A percentile compares a stretch with the other conserved stretches of the same genome.
Conservation (phyloP, 2,113 vertebrate species). For the Nibea albiflora region DNA sequence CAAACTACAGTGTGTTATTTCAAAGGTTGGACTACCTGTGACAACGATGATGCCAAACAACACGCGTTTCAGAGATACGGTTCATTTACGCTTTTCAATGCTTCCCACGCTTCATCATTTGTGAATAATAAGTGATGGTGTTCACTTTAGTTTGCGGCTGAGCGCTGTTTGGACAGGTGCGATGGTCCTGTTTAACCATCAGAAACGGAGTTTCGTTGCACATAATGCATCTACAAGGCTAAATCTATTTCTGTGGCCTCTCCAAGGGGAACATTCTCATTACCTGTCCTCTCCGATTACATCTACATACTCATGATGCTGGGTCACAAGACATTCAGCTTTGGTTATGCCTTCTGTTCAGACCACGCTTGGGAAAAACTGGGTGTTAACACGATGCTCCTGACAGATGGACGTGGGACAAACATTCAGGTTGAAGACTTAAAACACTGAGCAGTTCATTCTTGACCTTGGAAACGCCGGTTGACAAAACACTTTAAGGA, state of each 20-base stretch:
- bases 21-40: neutral
- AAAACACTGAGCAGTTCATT: too few species aligned
- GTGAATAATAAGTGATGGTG: neutral
- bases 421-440: neutral
- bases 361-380: neutral
- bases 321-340: neutral
- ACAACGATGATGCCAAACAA: neutral
- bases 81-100: neutral
- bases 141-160: neutral
- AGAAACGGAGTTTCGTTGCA: neutral
- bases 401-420: neutral
- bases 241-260: too few species aligned
- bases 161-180: neutral
- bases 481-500: too few species aligned
- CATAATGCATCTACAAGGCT: neutral
- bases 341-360: too few species aligned
- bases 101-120: neutral
- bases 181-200: neutral
- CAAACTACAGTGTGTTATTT: conserved; percentile 7
- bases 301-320: neutral
- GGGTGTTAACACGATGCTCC: neutral
- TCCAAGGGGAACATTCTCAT: neutral
- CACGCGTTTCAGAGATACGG: neutral
- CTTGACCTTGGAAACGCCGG: too few species aligned
- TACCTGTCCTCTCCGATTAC: neutral